Conservation (phyloP, 2,797 vertebrate species). For the Enteromius argenteus region DNA sequence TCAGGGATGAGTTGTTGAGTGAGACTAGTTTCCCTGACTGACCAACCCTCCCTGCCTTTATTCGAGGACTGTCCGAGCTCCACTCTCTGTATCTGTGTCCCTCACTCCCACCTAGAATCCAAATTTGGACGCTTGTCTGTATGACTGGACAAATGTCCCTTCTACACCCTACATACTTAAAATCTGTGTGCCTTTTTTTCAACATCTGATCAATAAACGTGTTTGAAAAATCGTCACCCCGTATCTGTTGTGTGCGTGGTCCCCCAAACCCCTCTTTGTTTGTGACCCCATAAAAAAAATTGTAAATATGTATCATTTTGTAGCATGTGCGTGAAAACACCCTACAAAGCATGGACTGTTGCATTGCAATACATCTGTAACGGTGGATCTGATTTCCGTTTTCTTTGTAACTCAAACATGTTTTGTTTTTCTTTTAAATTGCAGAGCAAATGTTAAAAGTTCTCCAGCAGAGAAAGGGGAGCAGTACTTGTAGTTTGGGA, state of each 20-base stretch:
- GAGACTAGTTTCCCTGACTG: conserved; percentile 89
- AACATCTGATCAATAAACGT: conserved; percentile 61
- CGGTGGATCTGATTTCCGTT: conserved; percentile 64
- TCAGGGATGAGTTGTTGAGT: conserved; percentile 89
- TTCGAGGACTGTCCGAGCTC: conserved; percentile 81
- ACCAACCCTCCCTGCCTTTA: conserved; percentile 80
- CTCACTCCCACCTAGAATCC: conserved; percentile 66
- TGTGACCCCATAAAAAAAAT: conserved; percentile 57
- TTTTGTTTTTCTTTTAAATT: conserved; percentile 87
- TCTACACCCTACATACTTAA: conserved; percentile 46
- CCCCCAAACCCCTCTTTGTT: conserved; percentile 37
- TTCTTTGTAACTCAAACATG: conserved; percentile 77
- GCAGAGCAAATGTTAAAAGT: conserved; percentile 90
- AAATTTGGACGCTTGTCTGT: conserved; percentile 71
- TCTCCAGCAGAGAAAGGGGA: conserved; percentile 89
- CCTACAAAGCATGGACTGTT: conserved; percentile 58
- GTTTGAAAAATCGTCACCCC: conserved; percentile 52
- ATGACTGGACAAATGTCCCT: conserved; percentile 56
- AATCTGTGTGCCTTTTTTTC: conserved; percentile 65
- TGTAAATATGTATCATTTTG: conserved; percentile 75
- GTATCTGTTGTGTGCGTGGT: conserved; percentile 54
- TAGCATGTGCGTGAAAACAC: conserved; percentile 49
- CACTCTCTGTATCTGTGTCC: conserved; percentile 70
- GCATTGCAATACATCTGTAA: conserved; percentile 37
- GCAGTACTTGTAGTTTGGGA: conserved; percentile 88